Evolutionary conservation across 2,797 vertebrate genomes (phyloP), one percentile per base, ranked within the genome.

Genomic region (Crax fasciolata): DNA sequence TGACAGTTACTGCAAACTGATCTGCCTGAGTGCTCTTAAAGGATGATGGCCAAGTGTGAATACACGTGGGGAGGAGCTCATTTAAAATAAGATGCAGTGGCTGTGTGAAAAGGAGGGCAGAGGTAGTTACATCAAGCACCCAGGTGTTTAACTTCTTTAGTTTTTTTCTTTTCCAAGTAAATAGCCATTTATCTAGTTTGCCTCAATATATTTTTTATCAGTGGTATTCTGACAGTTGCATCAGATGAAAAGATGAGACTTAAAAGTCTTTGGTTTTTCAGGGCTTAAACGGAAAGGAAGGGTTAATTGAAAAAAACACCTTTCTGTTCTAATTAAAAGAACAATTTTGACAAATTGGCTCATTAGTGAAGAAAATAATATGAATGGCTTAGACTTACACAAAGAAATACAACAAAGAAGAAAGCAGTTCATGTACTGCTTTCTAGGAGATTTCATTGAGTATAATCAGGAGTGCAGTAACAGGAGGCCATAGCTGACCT

Each of bases 11-110:
- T 52, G n/a, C 35, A 27, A 58, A 7, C 27, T 68, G 9, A 43
- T 63, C 38, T 79, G 63, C 7, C 17, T 59, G 59, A 68, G 38
- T 13, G 16, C n/a, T 61, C 46, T n/a, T 72, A 7, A 79, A 67
- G 67, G 49, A 63, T 81, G 70, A 67, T 12, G 14, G 9, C 5
- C 27, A 44, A 23, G 20, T 61, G 16, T 68, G 49, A 84, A 74
- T 0, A 1, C 28, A 55, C 0, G 0, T 48, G 18, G 62, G 43
- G 58, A 72, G 6, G 30, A 73, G 16, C 49, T 80, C 11, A 83
- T 86, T 83, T 90, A 77, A 88, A 85, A 46, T 32, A 70, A 32
- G 13, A 59, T 51, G 20, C 70, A 66, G 20, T 70, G 49, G 54
- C 11, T 51, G 39, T 51, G 43, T 25, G 30, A 62, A 62, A 84